phyloP scores from a whole-genome alignment of 64 coral and sea anemone genomes.

The Orbicella faveolata region DNA sequence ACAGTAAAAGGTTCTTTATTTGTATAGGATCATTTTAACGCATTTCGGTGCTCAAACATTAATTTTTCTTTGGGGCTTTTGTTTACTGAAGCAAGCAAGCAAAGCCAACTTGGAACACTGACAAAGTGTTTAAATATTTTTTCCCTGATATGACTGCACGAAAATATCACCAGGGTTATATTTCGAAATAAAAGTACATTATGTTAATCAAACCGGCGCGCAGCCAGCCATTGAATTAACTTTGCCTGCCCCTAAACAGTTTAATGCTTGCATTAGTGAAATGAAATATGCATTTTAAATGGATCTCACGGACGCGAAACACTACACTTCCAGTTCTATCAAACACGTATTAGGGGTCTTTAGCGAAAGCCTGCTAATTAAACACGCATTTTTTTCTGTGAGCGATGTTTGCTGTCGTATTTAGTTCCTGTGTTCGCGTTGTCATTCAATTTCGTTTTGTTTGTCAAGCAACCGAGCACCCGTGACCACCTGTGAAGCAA shows the following conservation, averaged over 20 bases:
- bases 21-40: conserved; percentile 13
- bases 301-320: background rate
- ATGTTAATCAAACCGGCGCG: background rate
- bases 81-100: conserved; percentile 5
- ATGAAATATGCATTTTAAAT: conserved; percentile 33
- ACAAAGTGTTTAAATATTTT: conserved; percentile 3
- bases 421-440: conserved; percentile 23
- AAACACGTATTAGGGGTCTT: background rate
- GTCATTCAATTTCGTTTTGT: conserved; percentile 40
- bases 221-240: background rate
- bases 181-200: background rate
- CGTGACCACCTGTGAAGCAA: conserved; percentile 15
- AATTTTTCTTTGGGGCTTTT: conserved; percentile 2
- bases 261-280: conserved; percentile 13
- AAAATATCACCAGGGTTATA: background rate
- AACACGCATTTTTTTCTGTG: background rate
- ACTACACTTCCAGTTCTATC: background rate
- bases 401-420: background rate
- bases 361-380: background rate
- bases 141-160: background rate
- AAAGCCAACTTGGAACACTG: background rate
- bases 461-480: background rate
- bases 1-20: conserved; percentile 14
- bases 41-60: background rate
- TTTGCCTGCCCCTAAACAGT: conserved; percentile 10